phyloP scores from a whole-genome alignment of 2,888 invertebrate genomes.

The Petrolisthes manimaculis region DNA sequence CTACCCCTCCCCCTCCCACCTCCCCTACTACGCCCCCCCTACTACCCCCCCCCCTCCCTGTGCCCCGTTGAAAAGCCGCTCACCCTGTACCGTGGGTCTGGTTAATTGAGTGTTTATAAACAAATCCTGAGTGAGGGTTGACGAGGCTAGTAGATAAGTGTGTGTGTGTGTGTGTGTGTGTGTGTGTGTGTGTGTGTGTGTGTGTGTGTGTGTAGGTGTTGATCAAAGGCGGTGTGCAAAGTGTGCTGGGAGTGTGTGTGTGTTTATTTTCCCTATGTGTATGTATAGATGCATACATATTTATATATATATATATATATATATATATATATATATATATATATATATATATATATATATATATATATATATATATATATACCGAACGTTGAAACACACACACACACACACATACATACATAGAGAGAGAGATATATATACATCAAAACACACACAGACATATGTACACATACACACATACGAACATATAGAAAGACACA shows the following conservation, averaged over 20 bases:
- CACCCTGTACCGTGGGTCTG: not conserved
- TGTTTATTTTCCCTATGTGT: not conserved
- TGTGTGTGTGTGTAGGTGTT: not conserved
- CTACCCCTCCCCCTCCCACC: not conserved
- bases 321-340: too few species aligned
- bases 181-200: not conserved
- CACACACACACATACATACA: too few species aligned
- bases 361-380: too few species aligned
- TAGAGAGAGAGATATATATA: too few species aligned
- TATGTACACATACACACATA: too few species aligned
- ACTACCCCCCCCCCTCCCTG: not conserved
- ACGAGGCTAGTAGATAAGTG: slow-evolving; percentile 47
- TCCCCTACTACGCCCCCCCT: not conserved
- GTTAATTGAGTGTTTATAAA: slow-evolving; percentile 60
- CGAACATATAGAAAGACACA: too few species aligned
- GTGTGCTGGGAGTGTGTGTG: not conserved
- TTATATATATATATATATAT: too few species aligned
- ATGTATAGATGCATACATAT: too few species aligned
- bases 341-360: too few species aligned
- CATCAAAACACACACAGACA: too few species aligned
- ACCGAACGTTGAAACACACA: too few species aligned
- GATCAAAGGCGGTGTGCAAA: not conserved
- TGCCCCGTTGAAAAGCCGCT: not conserved
- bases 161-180: not conserved
- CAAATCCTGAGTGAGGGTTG: slow-evolving; percentile 53